Conservation (phyloP, 2,888 invertebrate genomes). For the Tridacna crocea region DNA sequence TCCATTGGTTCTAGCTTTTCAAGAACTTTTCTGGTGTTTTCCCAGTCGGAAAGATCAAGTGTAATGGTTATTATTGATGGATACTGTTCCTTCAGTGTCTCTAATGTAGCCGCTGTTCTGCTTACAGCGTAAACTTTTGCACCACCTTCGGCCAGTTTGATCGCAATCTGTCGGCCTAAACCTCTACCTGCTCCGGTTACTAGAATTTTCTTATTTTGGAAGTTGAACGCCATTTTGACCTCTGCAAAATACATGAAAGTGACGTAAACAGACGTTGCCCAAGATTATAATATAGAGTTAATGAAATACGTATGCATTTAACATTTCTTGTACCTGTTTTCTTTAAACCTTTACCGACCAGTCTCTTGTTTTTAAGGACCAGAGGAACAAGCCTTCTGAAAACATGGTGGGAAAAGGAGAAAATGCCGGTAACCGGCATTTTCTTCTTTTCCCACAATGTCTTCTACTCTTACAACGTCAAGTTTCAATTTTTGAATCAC, state of each 20-base stretch:
- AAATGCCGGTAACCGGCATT: not conserved
- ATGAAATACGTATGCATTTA: no score
- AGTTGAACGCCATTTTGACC: conserved; percentile 53
- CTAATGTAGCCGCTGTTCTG: conserved; percentile 88
- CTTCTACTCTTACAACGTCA: not conserved
- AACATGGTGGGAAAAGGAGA: not conserved
- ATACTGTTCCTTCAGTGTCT: conserved; percentile 85
- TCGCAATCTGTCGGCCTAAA: conserved; percentile 90
- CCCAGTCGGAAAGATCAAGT: no score
- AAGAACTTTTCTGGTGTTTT: conserved; percentile 88
- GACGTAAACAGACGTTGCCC: no score
- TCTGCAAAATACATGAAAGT: no score
- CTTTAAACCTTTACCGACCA: not conserved
- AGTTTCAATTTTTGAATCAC: not conserved
- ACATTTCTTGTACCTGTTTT: no score
- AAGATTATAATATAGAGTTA: no score
- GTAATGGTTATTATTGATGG: conserved; percentile 50
- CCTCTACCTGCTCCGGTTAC: conserved; percentile 95
- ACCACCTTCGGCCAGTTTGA: conserved; percentile 89
- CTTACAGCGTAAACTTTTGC: conserved; percentile 92
- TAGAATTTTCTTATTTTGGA: conserved; percentile 89
- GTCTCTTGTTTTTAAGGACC: not conserved
- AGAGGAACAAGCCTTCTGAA: not conserved
- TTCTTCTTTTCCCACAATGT: not conserved
- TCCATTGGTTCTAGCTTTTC: conserved; percentile 89